These are phyloP conservation scores for Macropis europaea DNA, from an alignment of 2,888 invertebrate species.

Conservation along the genomic window DNA sequence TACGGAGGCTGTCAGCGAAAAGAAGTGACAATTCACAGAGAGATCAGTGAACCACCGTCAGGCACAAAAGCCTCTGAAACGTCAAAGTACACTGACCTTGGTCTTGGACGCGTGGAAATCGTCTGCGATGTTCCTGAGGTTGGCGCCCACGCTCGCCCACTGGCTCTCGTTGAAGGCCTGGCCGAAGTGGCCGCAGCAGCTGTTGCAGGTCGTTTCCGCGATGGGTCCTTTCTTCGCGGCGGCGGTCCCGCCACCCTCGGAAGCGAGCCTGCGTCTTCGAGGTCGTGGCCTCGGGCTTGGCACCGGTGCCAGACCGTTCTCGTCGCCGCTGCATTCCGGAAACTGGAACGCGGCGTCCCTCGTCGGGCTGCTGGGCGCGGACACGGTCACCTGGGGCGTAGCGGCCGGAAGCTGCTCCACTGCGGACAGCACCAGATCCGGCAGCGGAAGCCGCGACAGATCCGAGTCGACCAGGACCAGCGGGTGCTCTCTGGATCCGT, in stretches of 20 bases:
- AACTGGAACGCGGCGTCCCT: conserved; percentile 78
- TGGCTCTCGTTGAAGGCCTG: conserved; percentile 71
- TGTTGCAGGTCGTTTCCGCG: conserved; percentile 42
- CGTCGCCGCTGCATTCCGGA: conserved; percentile 72
- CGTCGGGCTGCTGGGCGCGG: conserved; percentile 78
- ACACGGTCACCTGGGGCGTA: conserved; percentile 77
- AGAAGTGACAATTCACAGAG: too few species aligned
- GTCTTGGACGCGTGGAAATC: conserved; percentile 77
- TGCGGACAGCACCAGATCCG: conserved; percentile 77
- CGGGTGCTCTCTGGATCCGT: conserved; percentile 71
- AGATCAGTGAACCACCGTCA: too few species aligned
- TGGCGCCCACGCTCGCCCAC: conserved; percentile 77
- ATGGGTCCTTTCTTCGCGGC: conserved; percentile 68
- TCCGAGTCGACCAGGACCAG: conserved; percentile 75
- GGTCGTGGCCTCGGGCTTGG: conserved; percentile 78
- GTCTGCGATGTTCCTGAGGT: conserved; percentile 78
- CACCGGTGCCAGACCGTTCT: conserved; percentile 60
- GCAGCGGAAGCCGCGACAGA: conserved; percentile 74
- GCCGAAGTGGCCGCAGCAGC: conserved; percentile 68
- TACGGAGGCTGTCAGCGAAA: too few species aligned
- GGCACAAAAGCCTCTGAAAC: neutral
- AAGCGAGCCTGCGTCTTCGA: conserved; percentile 76
- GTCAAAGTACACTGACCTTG: conserved; percentile 76
- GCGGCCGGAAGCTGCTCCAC: conserved; percentile 75
- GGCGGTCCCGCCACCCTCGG: conserved; percentile 69